A percentile compares a stretch with the other conserved stretches of the same genome.
phyloP scores from a whole-genome alignment of 1,140 invertebrate genomes.

The Heliconius congener region DNA sequence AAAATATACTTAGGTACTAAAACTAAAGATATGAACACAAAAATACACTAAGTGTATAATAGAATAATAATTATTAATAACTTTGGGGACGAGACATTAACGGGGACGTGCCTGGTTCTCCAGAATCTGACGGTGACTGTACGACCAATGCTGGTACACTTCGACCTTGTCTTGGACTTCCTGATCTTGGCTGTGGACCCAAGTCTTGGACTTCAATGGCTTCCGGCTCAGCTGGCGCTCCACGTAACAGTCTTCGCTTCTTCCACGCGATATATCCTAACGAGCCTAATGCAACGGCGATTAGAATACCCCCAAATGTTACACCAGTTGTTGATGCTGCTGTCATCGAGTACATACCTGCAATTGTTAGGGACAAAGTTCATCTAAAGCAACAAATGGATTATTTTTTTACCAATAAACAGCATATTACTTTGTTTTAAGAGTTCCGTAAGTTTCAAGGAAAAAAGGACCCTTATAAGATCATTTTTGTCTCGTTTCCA shows the following conservation, averaged over 20 bases:
- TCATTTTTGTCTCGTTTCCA: too few relatives aligned
- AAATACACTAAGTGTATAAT: not conserved
- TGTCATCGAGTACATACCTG: slow-evolving; percentile 66
- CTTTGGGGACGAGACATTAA: slow-evolving; percentile 31
- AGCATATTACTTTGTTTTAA: too few relatives aligned
- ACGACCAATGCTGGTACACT: slow-evolving; percentile 48
- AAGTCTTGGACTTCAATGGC: slow-evolving; percentile 54
- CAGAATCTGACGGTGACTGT: slow-evolving; percentile 53
- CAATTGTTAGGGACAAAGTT: slow-evolving; percentile 24
- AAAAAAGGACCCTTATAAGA: too few relatives aligned
- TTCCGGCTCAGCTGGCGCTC: slow-evolving; percentile 35
- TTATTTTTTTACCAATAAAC: not conserved
- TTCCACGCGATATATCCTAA: slow-evolving; percentile 62
- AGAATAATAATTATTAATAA: not conserved
- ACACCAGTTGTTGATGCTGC: slow-evolving; percentile 61
- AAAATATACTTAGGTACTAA: not conserved
- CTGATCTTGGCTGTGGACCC: slow-evolving; percentile 29
- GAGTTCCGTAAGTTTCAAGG: too few relatives aligned
- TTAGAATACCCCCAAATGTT: slow-evolving; percentile 54
- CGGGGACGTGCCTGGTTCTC: slow-evolving; percentile 40
- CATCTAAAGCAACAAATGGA: slow-evolving; percentile 14
- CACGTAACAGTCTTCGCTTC: slow-evolving; percentile 50
- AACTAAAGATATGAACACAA: slow-evolving; percentile 10
- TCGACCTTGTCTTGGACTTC: slow-evolving; percentile 25
- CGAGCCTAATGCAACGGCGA: slow-evolving; percentile 42